These are phyloP conservation scores for Coregonus clupeaformis DNA, from an alignment of 2,113 vertebrate species.

Conservation along the genomic window DNA sequence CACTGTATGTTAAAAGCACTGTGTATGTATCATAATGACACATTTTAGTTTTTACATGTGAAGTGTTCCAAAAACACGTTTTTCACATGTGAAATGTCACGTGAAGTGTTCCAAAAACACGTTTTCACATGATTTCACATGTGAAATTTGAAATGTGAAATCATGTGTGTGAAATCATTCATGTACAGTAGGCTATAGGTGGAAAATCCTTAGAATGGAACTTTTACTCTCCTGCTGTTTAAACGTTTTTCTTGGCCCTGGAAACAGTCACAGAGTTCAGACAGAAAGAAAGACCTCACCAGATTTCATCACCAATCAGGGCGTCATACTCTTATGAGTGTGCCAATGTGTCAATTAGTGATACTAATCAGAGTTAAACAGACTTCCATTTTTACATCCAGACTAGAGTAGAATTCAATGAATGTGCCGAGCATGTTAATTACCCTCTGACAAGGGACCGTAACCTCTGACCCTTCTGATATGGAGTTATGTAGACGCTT, in stretches of 20 bases:
- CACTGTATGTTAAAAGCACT: too few relatives aligned
- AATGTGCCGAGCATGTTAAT: conserved; percentile 26
- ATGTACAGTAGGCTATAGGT: neutral
- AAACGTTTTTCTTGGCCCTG: too few relatives aligned
- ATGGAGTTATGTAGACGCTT: conserved; percentile 9
- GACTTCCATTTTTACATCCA: conserved; percentile 11
- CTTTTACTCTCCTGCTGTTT: too few relatives aligned
- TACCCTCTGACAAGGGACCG: conserved; percentile 18
- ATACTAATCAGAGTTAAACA: conserved; percentile 10
- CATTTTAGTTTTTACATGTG: too few relatives aligned
- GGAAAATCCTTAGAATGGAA: neutral
- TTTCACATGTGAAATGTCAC: too few relatives aligned
- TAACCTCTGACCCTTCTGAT: conserved; percentile 25
- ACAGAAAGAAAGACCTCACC: neutral
- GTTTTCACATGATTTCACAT: too few relatives aligned
- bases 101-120: too few relatives aligned
- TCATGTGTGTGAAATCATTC: too few relatives aligned
- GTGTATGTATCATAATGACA: too few relatives aligned
- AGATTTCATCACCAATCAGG: conserved; percentile 4
- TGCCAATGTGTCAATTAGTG: conserved; percentile 21
- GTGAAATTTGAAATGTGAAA: too few relatives aligned
- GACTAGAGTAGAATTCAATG: conserved; percentile 18
- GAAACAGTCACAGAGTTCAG: too few relatives aligned
- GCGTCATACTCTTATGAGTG: conserved; percentile 22
- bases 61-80: too few relatives aligned